Conservation (phyloP, 2,888 invertebrate species). For the Agonopterix arenella region DNA sequence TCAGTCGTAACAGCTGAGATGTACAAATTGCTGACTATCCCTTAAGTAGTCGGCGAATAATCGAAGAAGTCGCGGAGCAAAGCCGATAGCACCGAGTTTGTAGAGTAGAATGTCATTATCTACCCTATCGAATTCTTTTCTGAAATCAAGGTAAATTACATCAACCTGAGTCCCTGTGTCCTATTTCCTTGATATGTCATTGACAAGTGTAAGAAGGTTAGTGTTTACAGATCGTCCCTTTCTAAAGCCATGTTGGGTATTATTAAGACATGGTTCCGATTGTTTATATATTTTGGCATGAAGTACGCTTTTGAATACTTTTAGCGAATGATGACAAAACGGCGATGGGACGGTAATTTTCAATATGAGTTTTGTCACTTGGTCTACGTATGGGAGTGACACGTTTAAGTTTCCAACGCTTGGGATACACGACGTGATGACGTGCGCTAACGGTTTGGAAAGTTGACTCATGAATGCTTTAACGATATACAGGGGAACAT, state of each 20-base stretch:
- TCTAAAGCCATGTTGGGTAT: slow-evolving; percentile 8
- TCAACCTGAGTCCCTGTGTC: slow-evolving; percentile 3
- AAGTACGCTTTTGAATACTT: slow-evolving; percentile 4
- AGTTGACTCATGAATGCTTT: background rate
- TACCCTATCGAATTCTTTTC: slow-evolving; percentile 2
- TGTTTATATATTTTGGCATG: slow-evolving; percentile 1
- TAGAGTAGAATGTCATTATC: slow-evolving; percentile 1
- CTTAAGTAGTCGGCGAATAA: background rate
- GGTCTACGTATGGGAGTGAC: slow-evolving; percentile 5
- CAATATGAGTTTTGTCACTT: background rate
- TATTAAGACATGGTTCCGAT: slow-evolving; percentile 1
- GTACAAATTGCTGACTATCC: slow-evolving; percentile 1
- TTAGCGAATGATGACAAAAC: slow-evolving; percentile 5
- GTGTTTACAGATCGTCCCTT: slow-evolving; percentile 3
- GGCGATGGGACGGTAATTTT: slow-evolving; percentile 6
- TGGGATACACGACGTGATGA: slow-evolving; percentile 3
- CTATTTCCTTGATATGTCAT: background rate
- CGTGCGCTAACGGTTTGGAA: background rate
- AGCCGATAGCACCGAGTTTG: background rate
- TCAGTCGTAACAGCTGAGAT: background rate
- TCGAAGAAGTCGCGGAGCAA: background rate
- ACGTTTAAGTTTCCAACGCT: slow-evolving; percentile 2
- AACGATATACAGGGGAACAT: slow-evolving; percentile 1
- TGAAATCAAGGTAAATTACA: slow-evolving; percentile 4
- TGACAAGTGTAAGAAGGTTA: slow-evolving; percentile 1